Base-by-base conservation (phyloP, 2,113 vertebrate species). In the Thunnus thynnus region DNA sequence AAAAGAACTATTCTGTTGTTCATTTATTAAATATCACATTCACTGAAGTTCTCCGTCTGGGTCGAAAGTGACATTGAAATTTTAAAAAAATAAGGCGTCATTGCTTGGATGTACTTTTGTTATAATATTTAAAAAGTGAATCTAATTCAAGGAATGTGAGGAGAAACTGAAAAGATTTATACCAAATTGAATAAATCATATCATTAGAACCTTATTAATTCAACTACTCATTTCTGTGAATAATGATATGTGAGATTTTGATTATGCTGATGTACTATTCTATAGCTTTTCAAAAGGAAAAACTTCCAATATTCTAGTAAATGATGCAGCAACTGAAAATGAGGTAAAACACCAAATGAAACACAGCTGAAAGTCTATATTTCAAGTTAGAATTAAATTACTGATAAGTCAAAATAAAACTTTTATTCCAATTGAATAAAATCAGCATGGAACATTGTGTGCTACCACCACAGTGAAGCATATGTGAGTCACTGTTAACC, bases 21-120 rank as follows among this genome's bases (percentile, higher is more conserved):
- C 88, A 86, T 89, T 80, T 71, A 81, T 88, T 80, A 84, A 83
- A 88, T 65, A 80, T 78, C 72, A 69, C 55, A 70, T 86, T 74
- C 50, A 47, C 74, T 77, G 44, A 51, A 64, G 52, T 44, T 77
- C 32, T 68, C 48, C 18, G 27, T 56, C 72, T 61, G 80, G 76
- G 71, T 76, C 41, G 4, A 14, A 16, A 70, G 64, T 69, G 55
- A 86, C 82, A 82, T 13, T 77, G 58, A 71, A 80, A 60, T 80
- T 52, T 30, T 30, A 3, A 74, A 41, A 78, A 72, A 80, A 65
- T 16, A 30, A 41, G 69, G 22, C 72, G 71, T 86, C 74, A 70
- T 8, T n/a, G 47, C 69, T 76, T 46, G 18, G 22, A 57, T 30
- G 50, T 54, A 36, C 52, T 63, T 80, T 54, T 54, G 56, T 60